Evolutionary conservation across 2,888 invertebrate genomes (phyloP).

Genomic region (Fissipunctia ypsillon): DNA sequence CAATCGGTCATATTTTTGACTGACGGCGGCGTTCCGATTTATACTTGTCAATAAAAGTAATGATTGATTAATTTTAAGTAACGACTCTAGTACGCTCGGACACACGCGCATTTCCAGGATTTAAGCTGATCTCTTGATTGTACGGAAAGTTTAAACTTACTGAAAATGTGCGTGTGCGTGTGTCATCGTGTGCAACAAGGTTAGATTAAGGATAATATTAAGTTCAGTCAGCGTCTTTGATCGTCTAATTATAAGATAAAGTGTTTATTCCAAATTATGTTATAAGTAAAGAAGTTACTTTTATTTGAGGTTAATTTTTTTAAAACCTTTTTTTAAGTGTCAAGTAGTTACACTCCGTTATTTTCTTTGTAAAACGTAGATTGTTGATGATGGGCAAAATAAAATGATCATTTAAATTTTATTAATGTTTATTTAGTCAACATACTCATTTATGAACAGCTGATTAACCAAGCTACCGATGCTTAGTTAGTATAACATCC

Average conservation of each 20-base stretch:
- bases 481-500: background rate
- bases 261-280: constrained; percentile 61
- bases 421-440: constrained; percentile 84
- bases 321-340: constrained; percentile 41
- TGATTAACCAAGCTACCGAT: constrained; percentile 50
- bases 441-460: constrained; percentile 65
- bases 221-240: constrained; percentile 64
- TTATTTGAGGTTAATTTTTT: constrained; percentile 59
- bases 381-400: constrained; percentile 69
- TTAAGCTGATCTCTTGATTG: background rate
- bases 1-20: background rate
- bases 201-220: constrained; percentile 51
- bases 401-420: constrained; percentile 72
- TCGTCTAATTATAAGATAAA: constrained; percentile 53
- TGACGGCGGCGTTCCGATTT: background rate
- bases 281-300: constrained; percentile 56
- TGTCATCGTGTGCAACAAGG: background rate
- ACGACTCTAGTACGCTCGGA: background rate
- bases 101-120: background rate
- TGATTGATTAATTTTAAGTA: constrained; percentile 10
- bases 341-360: constrained; percentile 35
- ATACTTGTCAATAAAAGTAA: background rate
- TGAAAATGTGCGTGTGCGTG: too few species aligned
- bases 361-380: constrained; percentile 58
- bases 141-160: background rate